A percentile compares a stretch with the other conserved stretches of the same genome.
These are phyloP conservation scores for Albula goreensis DNA, from an alignment of 2,113 vertebrate genomes.

Conservation along the genomic window DNA sequence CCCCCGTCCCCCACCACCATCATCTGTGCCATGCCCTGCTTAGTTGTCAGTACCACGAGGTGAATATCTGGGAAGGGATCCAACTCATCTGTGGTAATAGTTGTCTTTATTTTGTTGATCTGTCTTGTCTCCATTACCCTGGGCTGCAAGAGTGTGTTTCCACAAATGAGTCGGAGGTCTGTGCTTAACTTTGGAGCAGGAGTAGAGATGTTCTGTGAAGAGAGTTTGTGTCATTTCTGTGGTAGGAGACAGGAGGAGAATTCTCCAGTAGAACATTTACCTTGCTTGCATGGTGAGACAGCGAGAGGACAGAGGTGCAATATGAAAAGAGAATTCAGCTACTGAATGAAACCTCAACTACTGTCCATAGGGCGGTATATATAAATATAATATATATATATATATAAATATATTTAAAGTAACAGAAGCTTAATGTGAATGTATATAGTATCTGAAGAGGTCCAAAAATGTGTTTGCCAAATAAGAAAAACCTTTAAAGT, in stretches of 20 bases:
- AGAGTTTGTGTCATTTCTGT: background rate
- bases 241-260: conserved; percentile 60
- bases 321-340: conserved; percentile 81
- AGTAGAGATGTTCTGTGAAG: conserved; percentile 54
- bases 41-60: conserved; percentile 59
- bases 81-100: conserved; percentile 69
- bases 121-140: conserved; percentile 67
- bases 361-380: conserved; percentile 78
- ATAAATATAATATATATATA: conserved; percentile 70
- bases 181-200: conserved; percentile 60
- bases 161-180: conserved; percentile 35
- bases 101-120: conserved; percentile 61
- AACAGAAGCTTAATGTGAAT: conserved; percentile 90
- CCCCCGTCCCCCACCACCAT: background rate
- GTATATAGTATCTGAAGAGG: conserved; percentile 93
- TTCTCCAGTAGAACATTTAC: conserved; percentile 78
- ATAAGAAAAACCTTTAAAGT: conserved; percentile 83
- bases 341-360: conserved; percentile 82
- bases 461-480: conserved; percentile 93
- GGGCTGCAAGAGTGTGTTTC: conserved; percentile 67
- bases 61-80: conserved; percentile 54
- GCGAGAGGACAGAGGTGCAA: conserved; percentile 87
- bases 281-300: conserved; percentile 78
- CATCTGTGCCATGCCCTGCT: conserved; percentile 30
- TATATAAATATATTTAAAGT: conserved; percentile 83